phyloP scores from a whole-genome alignment of 2,113 vertebrate species.

The Sapayoa aenigma region DNA sequence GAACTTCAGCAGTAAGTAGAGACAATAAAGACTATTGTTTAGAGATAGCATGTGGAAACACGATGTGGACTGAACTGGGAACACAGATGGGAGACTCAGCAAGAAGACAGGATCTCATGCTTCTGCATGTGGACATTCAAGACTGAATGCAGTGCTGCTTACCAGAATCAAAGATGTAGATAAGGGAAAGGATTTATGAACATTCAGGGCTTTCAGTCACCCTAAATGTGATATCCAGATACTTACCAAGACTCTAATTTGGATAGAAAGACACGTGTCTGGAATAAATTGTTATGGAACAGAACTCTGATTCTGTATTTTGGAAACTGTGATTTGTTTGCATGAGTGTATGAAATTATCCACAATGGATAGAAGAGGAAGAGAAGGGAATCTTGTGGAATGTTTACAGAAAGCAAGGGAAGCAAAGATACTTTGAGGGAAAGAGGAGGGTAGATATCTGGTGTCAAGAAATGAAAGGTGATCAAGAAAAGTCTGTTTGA shows the following conservation, averaged over 20 bases:
- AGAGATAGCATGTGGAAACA: not conserved
- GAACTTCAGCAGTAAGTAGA: constrained; percentile 6
- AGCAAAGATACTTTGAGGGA: not conserved
- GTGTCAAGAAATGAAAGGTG: not conserved
- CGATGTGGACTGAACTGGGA: not conserved
- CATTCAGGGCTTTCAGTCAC: not conserved
- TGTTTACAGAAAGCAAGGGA: not conserved
- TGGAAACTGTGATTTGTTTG: not conserved
- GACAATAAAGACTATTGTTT: constrained; percentile 36
- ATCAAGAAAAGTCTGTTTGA: not conserved
- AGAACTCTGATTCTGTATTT: not conserved
- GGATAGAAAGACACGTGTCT: not conserved
- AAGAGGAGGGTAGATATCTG: not conserved
- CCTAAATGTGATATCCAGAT: not conserved
- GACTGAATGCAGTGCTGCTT: not conserved
- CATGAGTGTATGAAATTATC: not conserved
- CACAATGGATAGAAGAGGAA: not conserved
- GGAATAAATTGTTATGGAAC: not conserved
- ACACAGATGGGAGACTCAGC: not conserved
- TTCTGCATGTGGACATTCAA: not conserved
- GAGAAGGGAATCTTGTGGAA: not conserved
- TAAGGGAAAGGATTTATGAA: not conserved
- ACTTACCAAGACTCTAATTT: not conserved
- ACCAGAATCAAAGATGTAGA: not conserved
- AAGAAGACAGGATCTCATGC: not conserved